Base-by-base conservation (phyloP, 2,888 invertebrate species). In the Operophtera brumata region DNA sequence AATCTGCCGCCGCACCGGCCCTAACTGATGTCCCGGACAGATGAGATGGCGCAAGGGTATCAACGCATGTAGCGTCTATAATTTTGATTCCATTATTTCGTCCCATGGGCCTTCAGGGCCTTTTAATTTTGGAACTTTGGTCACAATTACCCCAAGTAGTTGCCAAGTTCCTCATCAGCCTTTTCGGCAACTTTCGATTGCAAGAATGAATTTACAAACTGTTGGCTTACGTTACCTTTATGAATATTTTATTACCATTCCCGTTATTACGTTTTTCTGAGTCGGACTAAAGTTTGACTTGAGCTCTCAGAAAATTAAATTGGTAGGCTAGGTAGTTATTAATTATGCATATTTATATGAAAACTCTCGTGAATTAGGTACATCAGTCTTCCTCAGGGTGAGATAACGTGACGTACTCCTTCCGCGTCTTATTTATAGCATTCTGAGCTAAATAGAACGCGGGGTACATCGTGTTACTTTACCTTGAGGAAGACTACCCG, bases 81-180 rank as follows among this genome's bases (percentile, higher is more conserved):
- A 69, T 73, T 75, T 73, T 70, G 68, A 69, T 71, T 77, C 64
- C 69, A 70, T 78, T 76, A 74, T 78, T 77, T 75, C 69, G 73
- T 70, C 71, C 73, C 67, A 59, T 60, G 64, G 63, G 75, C 78
- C 73, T 61, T 9, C 66, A 56, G 70, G 77, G 75, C 77, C 74
- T 75, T 76, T 78, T 76, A 76, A 74, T 79, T 77, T 71, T 57
- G 63, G 61, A 86, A 86, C 77, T 84, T 85, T 78, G 67, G 73
- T 75, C 77, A 80, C 83, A 84, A 84, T 85, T 85, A 83, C 80
- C 74, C n/a, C 75, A 84, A 85, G 84, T 82, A 84, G 83, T 84
- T 76, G 72, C 68, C 64, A 79, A 82, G 75, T 81, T 80, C 71
- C 67, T 65, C 73, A 78, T 76, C 73, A 74, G 73, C 74, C 71